Evolutionary conservation across 2,797 vertebrate species (phyloP).

Genomic region (Xiphorhynchus erythropygius): DNA sequence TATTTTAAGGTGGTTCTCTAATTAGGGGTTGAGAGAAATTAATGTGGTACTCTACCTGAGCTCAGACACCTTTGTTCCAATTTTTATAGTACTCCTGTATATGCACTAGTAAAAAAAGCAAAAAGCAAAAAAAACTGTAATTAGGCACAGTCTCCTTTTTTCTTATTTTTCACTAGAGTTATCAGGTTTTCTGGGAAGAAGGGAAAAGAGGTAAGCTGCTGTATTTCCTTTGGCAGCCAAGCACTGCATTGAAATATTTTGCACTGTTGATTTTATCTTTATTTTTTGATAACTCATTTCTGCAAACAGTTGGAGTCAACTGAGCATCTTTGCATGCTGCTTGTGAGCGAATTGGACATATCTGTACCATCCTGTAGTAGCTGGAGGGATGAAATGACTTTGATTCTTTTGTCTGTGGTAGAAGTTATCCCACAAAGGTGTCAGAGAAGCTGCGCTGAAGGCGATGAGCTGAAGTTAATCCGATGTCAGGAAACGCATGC

Average conservation of each 20-base stretch:
- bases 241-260: background rate
- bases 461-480: constrained; percentile 7
- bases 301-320: background rate
- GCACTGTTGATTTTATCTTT: background rate
- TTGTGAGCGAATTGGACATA: background rate
- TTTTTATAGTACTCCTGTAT: background rate
- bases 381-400: background rate
- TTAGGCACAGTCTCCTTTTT: background rate
- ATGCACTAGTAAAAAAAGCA: background rate
- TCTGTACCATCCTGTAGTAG: background rate
- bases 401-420: background rate
- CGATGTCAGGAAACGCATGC: background rate
- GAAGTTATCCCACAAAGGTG: background rate
- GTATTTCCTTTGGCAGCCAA: background rate
- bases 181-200: background rate
- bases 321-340: background rate
- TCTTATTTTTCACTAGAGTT: background rate
- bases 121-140: background rate
- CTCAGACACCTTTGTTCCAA: background rate
- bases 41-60: background rate
- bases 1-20: background rate
- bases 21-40: background rate
- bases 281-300: background rate
- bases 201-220: background rate
- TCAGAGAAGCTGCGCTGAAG: background rate